These are phyloP conservation scores for Oostethus manadensis DNA, from an alignment of 2,113 vertebrate genomes.

Conservation along the genomic window DNA sequence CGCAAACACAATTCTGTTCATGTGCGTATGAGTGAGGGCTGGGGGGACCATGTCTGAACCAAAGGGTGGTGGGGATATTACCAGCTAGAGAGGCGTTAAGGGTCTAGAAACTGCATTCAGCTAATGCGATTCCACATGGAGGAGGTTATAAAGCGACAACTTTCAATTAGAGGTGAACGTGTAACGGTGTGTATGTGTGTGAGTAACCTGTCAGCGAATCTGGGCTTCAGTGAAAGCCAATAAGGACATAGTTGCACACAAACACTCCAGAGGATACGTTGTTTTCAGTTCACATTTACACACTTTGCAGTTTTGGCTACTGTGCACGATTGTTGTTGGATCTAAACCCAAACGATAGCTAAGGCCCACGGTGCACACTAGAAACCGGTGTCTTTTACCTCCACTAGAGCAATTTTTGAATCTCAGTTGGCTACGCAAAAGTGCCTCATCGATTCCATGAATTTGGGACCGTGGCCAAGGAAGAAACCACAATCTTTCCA, in stretches of 20 bases:
- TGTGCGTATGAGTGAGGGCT: conserved; percentile 9
- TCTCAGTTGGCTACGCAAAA: neutral
- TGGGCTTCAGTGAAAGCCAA: conserved; percentile 22
- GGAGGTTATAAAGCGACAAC: conserved; percentile 50
- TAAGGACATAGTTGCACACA: neutral
- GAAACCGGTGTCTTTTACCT: neutral
- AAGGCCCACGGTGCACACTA: conserved; percentile 4
- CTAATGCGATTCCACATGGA: conserved; percentile 47
- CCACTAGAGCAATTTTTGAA: neutral
- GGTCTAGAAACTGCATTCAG: conserved; percentile 14
- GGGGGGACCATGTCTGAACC: conserved; percentile 12
- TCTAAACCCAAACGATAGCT: conserved; percentile 9
- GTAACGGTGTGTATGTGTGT: neutral
- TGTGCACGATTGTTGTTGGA: conserved; percentile 22
- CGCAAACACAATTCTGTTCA: neutral
- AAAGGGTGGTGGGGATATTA: conserved; percentile 37
- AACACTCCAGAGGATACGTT: neutral
- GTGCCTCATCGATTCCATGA: neutral
- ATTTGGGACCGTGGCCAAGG: neutral
- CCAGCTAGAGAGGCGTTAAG: conserved; percentile 11
- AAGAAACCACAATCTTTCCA: neutral
- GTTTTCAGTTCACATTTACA: conserved; percentile 15
- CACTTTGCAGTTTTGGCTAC: conserved; percentile 19
- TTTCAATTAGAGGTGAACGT: conserved; percentile 45
- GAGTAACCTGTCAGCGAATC: conserved; percentile 35